Conservation (phyloP, 2,113 vertebrate genomes). For the Taxidea taxus region DNA sequence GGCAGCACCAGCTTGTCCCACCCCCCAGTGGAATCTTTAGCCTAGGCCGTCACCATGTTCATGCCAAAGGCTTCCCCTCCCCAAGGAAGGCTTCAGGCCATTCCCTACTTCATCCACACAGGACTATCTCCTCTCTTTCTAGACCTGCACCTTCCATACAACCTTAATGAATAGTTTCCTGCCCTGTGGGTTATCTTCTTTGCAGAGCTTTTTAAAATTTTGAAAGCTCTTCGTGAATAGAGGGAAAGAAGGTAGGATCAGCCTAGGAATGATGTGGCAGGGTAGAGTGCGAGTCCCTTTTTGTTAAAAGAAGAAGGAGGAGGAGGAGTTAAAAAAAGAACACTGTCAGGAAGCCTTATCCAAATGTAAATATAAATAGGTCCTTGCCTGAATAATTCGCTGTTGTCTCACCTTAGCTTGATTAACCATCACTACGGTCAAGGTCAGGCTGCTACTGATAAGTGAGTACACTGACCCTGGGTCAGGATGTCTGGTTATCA, state of each 20-base stretch:
- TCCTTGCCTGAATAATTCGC: background rate
- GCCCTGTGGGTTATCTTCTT: conserved; percentile 91
- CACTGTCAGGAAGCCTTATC: background rate
- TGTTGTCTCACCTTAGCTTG: background rate
- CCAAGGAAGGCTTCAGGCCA: background rate
- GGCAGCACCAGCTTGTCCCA: background rate
- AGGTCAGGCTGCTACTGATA: background rate
- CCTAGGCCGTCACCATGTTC: background rate
- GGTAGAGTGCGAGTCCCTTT: background rate
- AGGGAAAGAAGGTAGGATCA: background rate
- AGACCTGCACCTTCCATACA: background rate
- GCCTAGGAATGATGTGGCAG: background rate
- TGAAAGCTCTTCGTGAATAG: conserved; percentile 88
- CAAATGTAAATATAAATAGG: background rate
- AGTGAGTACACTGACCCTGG: background rate
- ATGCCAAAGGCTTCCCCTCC: background rate
- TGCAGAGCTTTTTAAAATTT: conserved; percentile 84
- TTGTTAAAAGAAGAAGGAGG: too few species aligned
- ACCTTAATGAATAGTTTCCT: conserved; percentile 94
- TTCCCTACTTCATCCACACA: background rate
- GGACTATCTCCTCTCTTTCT: background rate
- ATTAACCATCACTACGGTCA: background rate
- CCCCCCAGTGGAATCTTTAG: background rate
- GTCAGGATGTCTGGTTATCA: background rate
- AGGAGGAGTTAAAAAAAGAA: background rate